Evolutionary conservation across 2,113 vertebrate genomes (phyloP).

Genomic region (Gavia stellata): DNA sequence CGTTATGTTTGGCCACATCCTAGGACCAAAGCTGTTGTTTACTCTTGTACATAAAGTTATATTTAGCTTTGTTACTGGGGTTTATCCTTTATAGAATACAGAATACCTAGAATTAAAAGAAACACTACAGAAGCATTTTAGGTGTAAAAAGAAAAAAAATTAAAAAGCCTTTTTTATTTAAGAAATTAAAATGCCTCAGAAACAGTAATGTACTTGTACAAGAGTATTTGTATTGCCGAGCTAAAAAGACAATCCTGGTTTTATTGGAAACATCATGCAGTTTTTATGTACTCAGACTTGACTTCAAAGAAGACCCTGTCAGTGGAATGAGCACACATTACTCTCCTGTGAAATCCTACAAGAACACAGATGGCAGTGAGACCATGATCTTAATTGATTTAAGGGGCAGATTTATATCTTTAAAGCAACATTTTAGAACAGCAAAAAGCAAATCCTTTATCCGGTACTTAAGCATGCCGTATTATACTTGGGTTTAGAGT

Average conservation of each 20-base stretch:
- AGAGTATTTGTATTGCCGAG: neutral
- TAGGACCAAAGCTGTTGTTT: neutral
- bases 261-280: neutral
- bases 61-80: neutral
- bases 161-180: neutral
- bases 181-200: neutral
- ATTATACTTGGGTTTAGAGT: neutral
- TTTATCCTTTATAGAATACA: neutral
- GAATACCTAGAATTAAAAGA: neutral
- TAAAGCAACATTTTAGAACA: neutral
- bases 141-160: neutral
- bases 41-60: neutral
- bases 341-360: conserved; percentile 2
- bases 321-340: neutral
- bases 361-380: conserved; percentile 23
- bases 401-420: conserved; percentile 12
- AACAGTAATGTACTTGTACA: neutral
- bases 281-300: neutral
- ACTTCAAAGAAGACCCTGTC: neutral
- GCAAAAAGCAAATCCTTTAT: conserved; percentile 2
- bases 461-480: rapidly evolving
- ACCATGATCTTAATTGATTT: conserved; percentile 37
- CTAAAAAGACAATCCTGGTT: neutral
- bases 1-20: rapidly evolving
- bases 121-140: neutral